Evolutionary conservation across 2,113 vertebrate genomes (phyloP).

Genomic region (Hepsetus odoe): DNA sequence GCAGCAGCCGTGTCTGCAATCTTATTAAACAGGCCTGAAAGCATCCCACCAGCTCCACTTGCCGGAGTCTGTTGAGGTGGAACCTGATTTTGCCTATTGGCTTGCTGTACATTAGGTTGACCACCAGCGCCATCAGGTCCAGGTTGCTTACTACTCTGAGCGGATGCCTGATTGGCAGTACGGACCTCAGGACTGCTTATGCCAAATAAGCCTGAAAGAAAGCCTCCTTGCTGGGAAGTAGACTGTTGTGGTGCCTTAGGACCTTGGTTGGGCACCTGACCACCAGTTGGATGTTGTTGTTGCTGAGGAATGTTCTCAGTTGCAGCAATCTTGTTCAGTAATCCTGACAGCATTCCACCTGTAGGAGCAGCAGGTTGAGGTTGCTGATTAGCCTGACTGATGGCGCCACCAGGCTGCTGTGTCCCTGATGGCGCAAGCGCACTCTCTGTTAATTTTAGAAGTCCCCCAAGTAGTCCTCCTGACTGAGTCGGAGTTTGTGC

Average conservation of each 20-base stretch:
- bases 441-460: conserved; percentile 62
- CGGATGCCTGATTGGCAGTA: conserved; percentile 48
- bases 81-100: conserved; percentile 60
- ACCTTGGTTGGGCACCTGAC: conserved; percentile 44
- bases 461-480: conserved; percentile 66
- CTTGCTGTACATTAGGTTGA: conserved; percentile 52
- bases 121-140: conserved; percentile 16
- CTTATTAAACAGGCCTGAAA: conserved; percentile 72
- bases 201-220: conserved; percentile 77
- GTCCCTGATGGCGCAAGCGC: conserved; percentile 36
- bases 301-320: conserved; percentile 61
- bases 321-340: conserved; percentile 69
- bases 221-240: conserved; percentile 64
- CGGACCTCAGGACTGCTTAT: conserved; percentile 71
- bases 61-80: conserved; percentile 60
- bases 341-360: conserved; percentile 65
- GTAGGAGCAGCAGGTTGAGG: conserved; percentile 31
- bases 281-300: conserved; percentile 32
- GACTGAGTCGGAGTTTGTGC: conserved; percentile 49
- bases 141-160: conserved; percentile 52
- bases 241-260: conserved; percentile 52
- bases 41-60: conserved; percentile 62
- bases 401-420: conserved; percentile 50
- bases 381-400: conserved; percentile 52
- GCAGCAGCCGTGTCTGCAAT: conserved; percentile 62